Percentiles rank a stretch among this genome's conserved stretches.
Evolutionary conservation across 2,888 invertebrate species (phyloP).

Genomic region (Stenichneumon culpator): DNA sequence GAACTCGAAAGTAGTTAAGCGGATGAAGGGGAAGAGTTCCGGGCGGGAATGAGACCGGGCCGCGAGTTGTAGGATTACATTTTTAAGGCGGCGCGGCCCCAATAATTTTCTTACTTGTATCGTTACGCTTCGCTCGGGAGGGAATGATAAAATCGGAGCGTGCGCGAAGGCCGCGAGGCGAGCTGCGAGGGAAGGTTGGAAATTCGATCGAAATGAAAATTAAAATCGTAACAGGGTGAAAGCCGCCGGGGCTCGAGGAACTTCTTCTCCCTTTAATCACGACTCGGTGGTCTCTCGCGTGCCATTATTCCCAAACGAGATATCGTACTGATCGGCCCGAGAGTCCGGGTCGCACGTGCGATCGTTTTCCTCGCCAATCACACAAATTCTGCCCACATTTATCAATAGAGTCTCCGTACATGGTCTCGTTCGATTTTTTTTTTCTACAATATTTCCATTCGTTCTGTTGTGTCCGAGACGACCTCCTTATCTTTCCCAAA

Average conservation of each 20-base stretch:
- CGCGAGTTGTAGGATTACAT: conserved; percentile 74
- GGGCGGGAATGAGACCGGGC: conserved; percentile 36
- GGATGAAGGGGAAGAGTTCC: conserved; percentile 68
- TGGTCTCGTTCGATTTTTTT: conserved; percentile 16
- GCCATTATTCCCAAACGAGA: conserved; percentile 76
- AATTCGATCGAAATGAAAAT: conserved; percentile 82
- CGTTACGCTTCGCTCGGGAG: conserved; percentile 51
- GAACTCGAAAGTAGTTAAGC: conserved; percentile 82
- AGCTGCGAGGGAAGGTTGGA: conserved; percentile 60
- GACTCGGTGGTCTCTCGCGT: conserved; percentile 76
- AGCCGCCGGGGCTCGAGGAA: conserved; percentile 58
- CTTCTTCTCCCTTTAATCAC: conserved; percentile 68
- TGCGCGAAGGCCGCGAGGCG: background rate
- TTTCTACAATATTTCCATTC: background rate
- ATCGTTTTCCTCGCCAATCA: conserved; percentile 37
- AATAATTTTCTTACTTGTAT: conserved; percentile 73
- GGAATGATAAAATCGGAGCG: conserved; percentile 17
- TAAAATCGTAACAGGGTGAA: conserved; percentile 75
- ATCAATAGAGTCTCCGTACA: background rate
- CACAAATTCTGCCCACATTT: conserved; percentile 39
- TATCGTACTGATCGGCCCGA: conserved; percentile 49
- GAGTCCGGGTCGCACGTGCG: conserved; percentile 47
- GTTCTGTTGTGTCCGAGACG: background rate
- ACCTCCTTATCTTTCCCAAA: conserved; percentile 31
- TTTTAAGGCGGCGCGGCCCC: conserved; percentile 74